Conservation (phyloP, 2,797 vertebrate species). For the Pitangus sulphuratus region DNA sequence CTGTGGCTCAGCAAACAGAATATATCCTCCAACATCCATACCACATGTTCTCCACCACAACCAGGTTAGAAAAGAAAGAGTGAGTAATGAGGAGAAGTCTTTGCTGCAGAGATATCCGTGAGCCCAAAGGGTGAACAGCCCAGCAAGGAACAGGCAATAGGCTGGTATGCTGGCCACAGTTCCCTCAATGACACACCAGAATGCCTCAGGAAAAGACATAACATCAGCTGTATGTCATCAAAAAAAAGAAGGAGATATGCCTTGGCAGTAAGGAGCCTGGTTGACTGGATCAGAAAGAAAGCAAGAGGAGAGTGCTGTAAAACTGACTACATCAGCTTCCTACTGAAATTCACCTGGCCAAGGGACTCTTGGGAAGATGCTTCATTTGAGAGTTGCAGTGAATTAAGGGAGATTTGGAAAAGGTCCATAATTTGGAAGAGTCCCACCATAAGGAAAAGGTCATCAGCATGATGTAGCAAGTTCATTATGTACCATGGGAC, state of each 20-base stretch:
- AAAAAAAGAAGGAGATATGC: background rate
- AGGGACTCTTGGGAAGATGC: background rate
- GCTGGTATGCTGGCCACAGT: rapidly evolving
- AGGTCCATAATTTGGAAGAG: background rate
- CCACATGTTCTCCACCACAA: background rate
- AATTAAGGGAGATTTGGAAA: background rate
- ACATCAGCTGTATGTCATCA: background rate
- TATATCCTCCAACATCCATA: background rate
- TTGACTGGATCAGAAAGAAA: background rate
- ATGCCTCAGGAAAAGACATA: background rate
- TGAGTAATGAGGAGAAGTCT: background rate
- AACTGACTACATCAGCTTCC: background rate
- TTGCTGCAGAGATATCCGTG: background rate
- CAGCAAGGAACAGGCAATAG: background rate
- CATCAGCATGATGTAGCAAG: background rate
- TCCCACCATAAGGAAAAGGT: background rate
- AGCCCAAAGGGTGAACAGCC: background rate
- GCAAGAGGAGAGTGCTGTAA: background rate
- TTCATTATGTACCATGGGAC: background rate
- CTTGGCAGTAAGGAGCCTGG: background rate
- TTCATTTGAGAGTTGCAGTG: background rate
- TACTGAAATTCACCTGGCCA: background rate
- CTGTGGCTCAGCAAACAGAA: background rate
- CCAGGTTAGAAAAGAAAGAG: background rate
- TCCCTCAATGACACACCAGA: rapidly evolving